Evolutionary conservation across 2,888 invertebrate species (phyloP).

Genomic region (Leptinotarsa haldemani): DNA sequence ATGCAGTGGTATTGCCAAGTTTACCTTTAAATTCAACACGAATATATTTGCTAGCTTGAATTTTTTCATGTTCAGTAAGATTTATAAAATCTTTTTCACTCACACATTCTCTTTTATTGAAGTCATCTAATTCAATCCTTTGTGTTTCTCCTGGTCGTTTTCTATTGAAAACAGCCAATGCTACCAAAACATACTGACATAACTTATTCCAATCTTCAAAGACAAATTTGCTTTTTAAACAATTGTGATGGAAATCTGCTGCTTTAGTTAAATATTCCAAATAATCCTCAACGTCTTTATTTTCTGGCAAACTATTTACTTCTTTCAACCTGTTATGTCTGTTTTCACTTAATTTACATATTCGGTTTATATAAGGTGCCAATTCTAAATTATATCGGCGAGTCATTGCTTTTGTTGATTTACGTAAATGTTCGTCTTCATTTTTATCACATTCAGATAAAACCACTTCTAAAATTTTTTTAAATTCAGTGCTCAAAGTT

Average conservation of each 20-base stretch:
- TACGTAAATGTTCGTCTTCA: conserved; percentile 7
- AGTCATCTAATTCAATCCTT: background rate
- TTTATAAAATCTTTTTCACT: conserved; percentile 11
- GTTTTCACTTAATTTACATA: conserved; percentile 23
- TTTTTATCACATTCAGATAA: conserved; percentile 18
- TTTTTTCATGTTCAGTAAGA: conserved; percentile 8
- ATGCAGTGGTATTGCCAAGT: too few relatives aligned
- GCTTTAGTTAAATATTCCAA: background rate
- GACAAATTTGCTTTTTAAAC: background rate
- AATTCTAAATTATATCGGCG: conserved; percentile 23
- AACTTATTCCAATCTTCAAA: conserved; percentile 4
- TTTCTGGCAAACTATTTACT: conserved; percentile 20
- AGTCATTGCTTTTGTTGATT: conserved; percentile 11
- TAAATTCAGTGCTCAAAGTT: conserved; percentile 18
- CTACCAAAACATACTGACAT: background rate
- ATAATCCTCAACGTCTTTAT: conserved; percentile 7
- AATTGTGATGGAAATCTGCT: background rate
- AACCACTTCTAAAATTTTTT: conserved; percentile 25
- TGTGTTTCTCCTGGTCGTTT: too few relatives aligned
- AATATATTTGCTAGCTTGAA: conserved; percentile 22
- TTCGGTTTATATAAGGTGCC: conserved; percentile 22
- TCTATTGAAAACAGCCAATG: conserved; percentile 5
- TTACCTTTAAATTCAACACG: background rate
- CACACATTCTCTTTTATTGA: conserved; percentile 17
- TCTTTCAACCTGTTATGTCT: conserved; percentile 15